phyloP scores from a whole-genome alignment of 1,140 invertebrate genomes.

The Latrodectus geometricus region DNA sequence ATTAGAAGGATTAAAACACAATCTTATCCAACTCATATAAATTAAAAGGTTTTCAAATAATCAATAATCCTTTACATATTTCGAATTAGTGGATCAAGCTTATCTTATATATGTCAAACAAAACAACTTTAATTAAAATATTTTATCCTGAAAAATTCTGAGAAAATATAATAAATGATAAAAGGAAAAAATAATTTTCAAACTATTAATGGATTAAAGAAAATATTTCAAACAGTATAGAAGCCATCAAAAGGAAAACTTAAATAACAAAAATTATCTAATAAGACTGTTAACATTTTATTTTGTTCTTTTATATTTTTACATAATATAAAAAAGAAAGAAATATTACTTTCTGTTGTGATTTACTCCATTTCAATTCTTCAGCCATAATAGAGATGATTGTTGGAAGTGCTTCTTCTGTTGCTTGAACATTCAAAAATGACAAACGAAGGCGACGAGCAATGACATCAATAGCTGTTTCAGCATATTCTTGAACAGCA shows the following conservation, averaged over 20 bases:
- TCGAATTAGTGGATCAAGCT: no score
- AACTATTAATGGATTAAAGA: no score
- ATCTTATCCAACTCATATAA: no score
- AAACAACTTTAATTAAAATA: no score
- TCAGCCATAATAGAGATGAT: constrained; percentile 97
- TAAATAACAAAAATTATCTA: neutral
- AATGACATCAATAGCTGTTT: constrained; percentile 96
- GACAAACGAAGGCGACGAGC: constrained; percentile 91
- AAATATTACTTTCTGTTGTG: constrained; percentile 77
- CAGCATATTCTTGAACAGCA: constrained; percentile 95
- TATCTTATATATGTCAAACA: no score
- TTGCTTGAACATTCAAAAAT: constrained; percentile 94
- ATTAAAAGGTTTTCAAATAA: no score
- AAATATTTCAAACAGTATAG: no score
- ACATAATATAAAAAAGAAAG: neutral
- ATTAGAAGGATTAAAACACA: no score
- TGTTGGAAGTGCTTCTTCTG: constrained; percentile 91
- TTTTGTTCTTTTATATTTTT: neutral
- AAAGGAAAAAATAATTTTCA: no score
- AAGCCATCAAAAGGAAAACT: neutral
- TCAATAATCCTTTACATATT: no score
- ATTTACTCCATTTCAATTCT: constrained; percentile 91
- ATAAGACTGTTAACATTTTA: constrained; percentile 68
- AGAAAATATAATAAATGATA: no score
- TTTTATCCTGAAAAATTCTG: no score